Evolutionary conservation across 2,797 vertebrate species (phyloP).

Genomic region (Phaenicophaeus curvirostris): DNA sequence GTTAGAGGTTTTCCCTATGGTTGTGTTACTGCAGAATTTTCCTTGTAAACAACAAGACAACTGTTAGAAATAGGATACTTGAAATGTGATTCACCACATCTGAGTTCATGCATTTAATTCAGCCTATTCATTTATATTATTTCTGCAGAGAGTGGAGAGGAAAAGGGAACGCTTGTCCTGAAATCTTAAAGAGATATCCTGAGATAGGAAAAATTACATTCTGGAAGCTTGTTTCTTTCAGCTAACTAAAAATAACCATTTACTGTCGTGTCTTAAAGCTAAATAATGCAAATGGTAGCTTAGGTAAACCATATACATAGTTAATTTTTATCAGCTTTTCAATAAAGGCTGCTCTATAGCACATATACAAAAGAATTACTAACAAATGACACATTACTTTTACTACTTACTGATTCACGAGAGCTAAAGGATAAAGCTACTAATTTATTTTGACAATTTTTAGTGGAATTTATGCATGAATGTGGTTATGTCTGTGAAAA

Average conservation of each 20-base stretch:
- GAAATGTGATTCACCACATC: neutral
- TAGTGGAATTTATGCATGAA: neutral
- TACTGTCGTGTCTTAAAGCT: neutral
- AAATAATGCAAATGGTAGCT: neutral
- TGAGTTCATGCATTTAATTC: neutral
- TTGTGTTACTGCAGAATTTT: neutral
- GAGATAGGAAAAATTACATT: neutral
- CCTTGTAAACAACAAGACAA: neutral
- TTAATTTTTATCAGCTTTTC: neutral
- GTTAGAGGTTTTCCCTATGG: neutral
- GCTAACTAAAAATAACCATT: neutral
- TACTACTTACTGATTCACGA: neutral
- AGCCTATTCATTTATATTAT: neutral
- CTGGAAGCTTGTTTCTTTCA: neutral
- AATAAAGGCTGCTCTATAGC: neutral
- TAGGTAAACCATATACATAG: neutral
- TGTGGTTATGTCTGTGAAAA: neutral
- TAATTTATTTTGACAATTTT: neutral
- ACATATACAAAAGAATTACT: neutral
- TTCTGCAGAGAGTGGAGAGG: neutral
- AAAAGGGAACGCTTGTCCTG: neutral
- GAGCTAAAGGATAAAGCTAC: neutral
- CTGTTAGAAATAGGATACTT: neutral
- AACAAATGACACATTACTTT: neutral
- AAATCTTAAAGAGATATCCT: neutral